phyloP scores from a whole-genome alignment of 2,113 vertebrate species.

The Hippocampus mohnikei region DNA sequence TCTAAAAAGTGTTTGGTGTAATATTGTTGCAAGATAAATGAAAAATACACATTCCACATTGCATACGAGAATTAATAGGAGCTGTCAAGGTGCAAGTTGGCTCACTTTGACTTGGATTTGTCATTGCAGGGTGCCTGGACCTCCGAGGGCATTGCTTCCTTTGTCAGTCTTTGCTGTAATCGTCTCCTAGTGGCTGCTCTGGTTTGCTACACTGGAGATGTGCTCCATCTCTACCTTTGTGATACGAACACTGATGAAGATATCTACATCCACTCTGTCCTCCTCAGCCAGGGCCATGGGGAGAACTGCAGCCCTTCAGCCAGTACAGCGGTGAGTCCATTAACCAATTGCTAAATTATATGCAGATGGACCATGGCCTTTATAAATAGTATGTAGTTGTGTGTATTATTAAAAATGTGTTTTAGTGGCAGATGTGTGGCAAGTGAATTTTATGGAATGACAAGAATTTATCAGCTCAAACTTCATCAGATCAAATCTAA shows the following conservation, averaged over 20 bases:
- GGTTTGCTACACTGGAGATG: slow-evolving; percentile 76
- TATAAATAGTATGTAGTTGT: no score
- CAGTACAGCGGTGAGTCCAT: slow-evolving; percentile 50
- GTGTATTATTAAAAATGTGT: no score
- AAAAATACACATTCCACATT: not conserved
- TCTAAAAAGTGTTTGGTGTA: not conserved
- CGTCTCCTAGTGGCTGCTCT: slow-evolving; percentile 80
- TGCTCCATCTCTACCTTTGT: slow-evolving; percentile 85
- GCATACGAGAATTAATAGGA: not conserved
- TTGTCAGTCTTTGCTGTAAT: slow-evolving; percentile 76
- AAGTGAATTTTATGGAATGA: not conserved
- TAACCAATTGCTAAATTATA: not conserved
- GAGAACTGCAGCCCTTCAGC: slow-evolving; percentile 58
- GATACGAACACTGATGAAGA: slow-evolving; percentile 84
- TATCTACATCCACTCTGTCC: slow-evolving; percentile 78
- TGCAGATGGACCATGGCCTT: not conserved
- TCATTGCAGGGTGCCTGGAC: slow-evolving; percentile 79
- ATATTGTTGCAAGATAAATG: not conserved
- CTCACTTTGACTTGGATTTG: not conserved
- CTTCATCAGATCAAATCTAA: no score
- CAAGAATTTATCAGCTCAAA: no score
- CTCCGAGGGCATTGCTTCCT: slow-evolving; percentile 68
- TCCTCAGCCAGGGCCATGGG: slow-evolving; percentile 77
- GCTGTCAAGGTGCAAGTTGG: not conserved
- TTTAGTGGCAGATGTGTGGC: no score